Percentiles rank a stretch among this genome's conserved stretches.
phyloP scores from a whole-genome alignment of 2,888 invertebrate species.

The Volucella inflata region DNA sequence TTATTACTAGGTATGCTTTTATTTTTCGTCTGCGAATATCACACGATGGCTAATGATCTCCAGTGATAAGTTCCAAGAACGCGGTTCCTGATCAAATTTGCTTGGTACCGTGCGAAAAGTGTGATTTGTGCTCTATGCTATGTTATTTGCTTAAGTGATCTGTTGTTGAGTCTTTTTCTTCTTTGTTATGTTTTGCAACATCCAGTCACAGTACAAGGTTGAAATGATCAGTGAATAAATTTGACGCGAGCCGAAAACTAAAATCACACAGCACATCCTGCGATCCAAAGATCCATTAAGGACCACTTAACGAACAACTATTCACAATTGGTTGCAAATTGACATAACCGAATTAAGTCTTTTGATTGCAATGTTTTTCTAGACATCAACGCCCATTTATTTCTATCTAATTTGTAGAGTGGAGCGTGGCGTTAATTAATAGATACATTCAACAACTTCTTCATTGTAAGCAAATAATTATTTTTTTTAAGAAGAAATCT shows the following conservation, averaged over 20 bases:
- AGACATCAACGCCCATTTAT: neutral
- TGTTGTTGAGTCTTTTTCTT: conserved; percentile 38
- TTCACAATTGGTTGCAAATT: conserved; percentile 17
- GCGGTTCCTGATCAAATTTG: conserved; percentile 3
- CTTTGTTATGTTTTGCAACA: conserved; percentile 1
- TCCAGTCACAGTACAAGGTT: conserved; percentile 36
- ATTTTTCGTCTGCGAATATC: conserved; percentile 4
- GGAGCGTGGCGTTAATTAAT: neutral
- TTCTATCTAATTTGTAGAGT: neutral
- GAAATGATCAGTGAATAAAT: conserved; percentile 41
- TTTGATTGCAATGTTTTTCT: conserved; percentile 8
- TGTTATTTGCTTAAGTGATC: conserved; percentile 54
- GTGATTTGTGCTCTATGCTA: conserved; percentile 27
- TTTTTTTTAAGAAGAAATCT: no score
- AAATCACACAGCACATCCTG: conserved; percentile 20
- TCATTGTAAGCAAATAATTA: no score
- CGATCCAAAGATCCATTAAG: neutral
- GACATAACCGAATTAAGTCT: neutral
- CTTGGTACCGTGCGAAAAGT: conserved; percentile 43
- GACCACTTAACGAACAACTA: conserved; percentile 7
- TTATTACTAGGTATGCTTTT: neutral
- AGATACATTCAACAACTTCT: no score
- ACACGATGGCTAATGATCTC: conserved; percentile 16
- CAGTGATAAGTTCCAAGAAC: neutral
- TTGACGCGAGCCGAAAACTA: neutral